Evolutionary conservation across 2,888 invertebrate species (phyloP).

Genomic region (Ferdinandea cuprea): DNA sequence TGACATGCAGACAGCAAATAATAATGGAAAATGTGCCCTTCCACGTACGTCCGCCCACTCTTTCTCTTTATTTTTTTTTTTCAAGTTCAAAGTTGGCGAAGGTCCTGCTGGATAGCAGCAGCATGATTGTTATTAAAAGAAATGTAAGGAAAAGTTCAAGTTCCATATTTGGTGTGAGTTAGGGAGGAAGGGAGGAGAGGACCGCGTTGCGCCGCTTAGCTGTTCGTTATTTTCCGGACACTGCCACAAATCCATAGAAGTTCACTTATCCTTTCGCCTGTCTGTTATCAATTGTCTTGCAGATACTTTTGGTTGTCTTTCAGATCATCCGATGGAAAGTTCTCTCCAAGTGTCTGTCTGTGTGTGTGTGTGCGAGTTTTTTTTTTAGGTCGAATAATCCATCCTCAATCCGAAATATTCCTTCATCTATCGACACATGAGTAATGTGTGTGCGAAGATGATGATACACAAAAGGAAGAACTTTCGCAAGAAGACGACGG

Average conservation of each 20-base stretch:
- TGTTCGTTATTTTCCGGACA: constrained; percentile 20
- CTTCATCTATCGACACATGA: constrained; percentile 45
- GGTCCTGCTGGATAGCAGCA: neutral
- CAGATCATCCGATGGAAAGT: constrained; percentile 28
- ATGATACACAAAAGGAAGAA: neutral
- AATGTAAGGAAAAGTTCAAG: constrained; percentile 52
- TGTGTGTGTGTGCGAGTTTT: constrained; percentile 29
- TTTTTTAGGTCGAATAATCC: constrained; percentile 44
- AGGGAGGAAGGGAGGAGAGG: no score
- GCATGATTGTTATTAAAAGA: constrained; percentile 70
- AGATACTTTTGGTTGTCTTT: constrained; percentile 72
- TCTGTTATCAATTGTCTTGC: constrained; percentile 73
- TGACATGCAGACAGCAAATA: constrained; percentile 73
- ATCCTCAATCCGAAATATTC: constrained; percentile 42
- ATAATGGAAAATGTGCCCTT: constrained; percentile 67
- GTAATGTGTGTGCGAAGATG: constrained; percentile 1
- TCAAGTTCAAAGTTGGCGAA: constrained; percentile 7
- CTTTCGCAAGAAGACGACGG: neutral
- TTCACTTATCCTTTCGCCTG: constrained; percentile 65
- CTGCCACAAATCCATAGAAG: constrained; percentile 62
- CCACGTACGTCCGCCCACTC: neutral
- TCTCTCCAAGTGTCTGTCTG: no score
- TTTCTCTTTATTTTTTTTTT: no score
- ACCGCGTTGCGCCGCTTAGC: neutral
- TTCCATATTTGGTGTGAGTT: constrained; percentile 26